phyloP scores from a whole-genome alignment of 2,797 vertebrate genomes.

The Eulemur rubriventer region DNA sequence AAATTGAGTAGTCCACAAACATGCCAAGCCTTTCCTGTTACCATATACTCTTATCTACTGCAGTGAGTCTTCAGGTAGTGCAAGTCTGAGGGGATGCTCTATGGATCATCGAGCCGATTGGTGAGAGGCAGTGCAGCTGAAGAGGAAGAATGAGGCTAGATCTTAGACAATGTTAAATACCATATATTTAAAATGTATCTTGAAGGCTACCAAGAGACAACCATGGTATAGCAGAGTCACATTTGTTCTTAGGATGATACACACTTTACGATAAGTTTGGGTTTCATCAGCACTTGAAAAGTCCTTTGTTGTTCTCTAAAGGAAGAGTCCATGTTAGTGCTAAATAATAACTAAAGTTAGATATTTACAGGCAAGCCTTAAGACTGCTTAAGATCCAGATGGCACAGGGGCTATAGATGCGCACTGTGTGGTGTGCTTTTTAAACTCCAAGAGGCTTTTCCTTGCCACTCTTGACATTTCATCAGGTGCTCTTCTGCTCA shows the following conservation, averaged over 20 bases:
- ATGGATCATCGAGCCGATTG: background rate
- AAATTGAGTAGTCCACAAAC: background rate
- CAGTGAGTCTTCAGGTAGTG: background rate
- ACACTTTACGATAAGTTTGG: background rate
- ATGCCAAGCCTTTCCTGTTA: background rate
- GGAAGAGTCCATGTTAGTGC: background rate
- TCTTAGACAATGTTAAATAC: background rate
- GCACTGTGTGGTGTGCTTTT: accelerated
- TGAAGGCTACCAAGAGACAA: background rate
- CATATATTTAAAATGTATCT: background rate
- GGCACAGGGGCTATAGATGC: accelerated
- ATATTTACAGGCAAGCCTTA: background rate
- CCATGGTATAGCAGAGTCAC: background rate
- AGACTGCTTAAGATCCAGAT: background rate
- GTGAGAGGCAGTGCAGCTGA: background rate
- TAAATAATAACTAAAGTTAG: background rate
- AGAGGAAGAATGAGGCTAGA: background rate
- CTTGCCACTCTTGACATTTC: background rate
- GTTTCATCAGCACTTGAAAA: background rate
- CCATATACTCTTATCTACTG: background rate
- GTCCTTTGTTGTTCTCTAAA: background rate
- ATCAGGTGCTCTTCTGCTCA: background rate
- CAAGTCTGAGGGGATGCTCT: background rate
- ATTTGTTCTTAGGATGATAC: background rate
- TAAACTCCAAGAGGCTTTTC: background rate